Evolutionary conservation across 2,888 invertebrate species (phyloP).

Genomic region (Campoletis raptor): DNA sequence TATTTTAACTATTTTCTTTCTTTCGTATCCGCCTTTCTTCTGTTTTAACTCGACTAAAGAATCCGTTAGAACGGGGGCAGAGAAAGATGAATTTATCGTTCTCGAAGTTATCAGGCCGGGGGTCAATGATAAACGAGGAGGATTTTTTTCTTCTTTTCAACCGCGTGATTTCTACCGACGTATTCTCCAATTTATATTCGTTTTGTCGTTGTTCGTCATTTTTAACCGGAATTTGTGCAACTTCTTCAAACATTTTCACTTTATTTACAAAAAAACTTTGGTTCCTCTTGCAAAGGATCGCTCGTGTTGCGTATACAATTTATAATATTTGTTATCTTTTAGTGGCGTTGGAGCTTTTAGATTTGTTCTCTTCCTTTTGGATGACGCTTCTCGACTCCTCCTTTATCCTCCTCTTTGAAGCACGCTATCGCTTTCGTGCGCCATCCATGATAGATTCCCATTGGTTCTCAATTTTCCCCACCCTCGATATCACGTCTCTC

Average conservation of each 20-base stretch:
- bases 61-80: constrained; percentile 14
- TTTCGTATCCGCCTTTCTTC: constrained; percentile 34
- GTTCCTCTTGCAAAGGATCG: neutral
- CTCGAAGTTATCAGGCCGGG: constrained; percentile 71
- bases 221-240: neutral
- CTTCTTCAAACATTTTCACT: neutral
- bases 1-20: constrained; percentile 51
- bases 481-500: neutral
- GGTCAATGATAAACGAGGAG: constrained; percentile 71
- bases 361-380: constrained; percentile 62
- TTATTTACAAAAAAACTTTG: neutral
- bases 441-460: constrained; percentile 46
- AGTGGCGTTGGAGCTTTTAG: neutral
- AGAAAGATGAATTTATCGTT: constrained; percentile 72
- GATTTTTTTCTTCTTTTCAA: constrained; percentile 39
- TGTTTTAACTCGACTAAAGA: constrained; percentile 37
- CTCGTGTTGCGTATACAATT: neutral
- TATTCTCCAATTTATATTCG: constrained; percentile 31
- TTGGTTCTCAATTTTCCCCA: constrained; percentile 63
- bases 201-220: neutral
- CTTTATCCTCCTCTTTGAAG: constrained; percentile 27
- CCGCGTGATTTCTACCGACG: constrained; percentile 21
- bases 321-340: neutral
- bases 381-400: constrained; percentile 64
- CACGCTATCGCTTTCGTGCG: constrained; percentile 49